Percentiles rank a stretch among this genome's conserved stretches.
These are phyloP conservation scores for Bungarus multicinctus DNA, from an alignment of 2,113 vertebrate species.

Conservation along the genomic window DNA sequence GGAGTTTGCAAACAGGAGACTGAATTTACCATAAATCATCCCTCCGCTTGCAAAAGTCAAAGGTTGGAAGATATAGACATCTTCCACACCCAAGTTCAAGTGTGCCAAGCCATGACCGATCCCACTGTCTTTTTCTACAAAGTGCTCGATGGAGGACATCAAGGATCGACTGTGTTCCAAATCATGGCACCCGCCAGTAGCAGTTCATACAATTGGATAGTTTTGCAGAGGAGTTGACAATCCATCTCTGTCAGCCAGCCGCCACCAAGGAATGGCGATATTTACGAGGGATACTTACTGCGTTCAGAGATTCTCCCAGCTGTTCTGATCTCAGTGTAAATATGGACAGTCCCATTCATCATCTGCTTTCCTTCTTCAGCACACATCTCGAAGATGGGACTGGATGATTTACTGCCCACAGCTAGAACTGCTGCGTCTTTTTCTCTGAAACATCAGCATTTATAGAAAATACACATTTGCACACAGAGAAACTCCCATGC, in stretches of 20 bases:
- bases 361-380: slow-evolving; percentile 62
- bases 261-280: neutral
- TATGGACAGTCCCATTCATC: slow-evolving; percentile 74
- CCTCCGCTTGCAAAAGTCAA: neutral
- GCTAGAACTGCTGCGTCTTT: slow-evolving; percentile 54
- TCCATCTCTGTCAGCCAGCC: slow-evolving; percentile 66
- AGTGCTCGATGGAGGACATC: neutral
- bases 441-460: slow-evolving; percentile 53
- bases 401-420: slow-evolving; percentile 75
- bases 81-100: neutral
- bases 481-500: neutral
- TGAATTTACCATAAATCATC: neutral
- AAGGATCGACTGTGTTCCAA: neutral
- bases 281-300: slow-evolving; percentile 57
- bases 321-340: slow-evolving; percentile 68
- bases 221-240: slow-evolving; percentile 51
- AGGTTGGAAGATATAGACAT: neutral
- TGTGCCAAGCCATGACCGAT: slow-evolving; percentile 43
- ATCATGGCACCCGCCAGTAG: slow-evolving; percentile 3
- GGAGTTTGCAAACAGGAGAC: neutral
- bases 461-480: slow-evolving; percentile 38
- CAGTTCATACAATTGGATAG: slow-evolving; percentile 48
- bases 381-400: slow-evolving; percentile 44
- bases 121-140: neutral
- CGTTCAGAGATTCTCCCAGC: slow-evolving; percentile 59